These are phyloP conservation scores for Latrodectus elegans DNA, from an alignment of 2,888 invertebrate genomes.

Conservation along the genomic window DNA sequence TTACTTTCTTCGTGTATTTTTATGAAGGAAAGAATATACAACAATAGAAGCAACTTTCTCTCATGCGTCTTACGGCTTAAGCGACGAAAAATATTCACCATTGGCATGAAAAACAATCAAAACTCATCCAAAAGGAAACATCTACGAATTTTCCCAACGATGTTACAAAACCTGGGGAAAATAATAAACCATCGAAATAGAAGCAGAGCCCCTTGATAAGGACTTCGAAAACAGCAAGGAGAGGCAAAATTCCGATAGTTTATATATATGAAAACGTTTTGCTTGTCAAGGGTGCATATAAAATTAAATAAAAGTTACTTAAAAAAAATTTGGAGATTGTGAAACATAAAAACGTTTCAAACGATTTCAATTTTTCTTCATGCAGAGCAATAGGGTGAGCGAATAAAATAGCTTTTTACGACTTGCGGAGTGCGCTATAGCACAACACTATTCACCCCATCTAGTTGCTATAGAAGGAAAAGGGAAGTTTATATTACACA, in stretches of 20 bases:
- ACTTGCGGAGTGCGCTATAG: not conserved
- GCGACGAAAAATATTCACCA: too few species aligned
- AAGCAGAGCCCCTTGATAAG: not conserved
- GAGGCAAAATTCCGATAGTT: not conserved
- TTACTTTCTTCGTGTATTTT: too few species aligned
- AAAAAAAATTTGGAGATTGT: not conserved
- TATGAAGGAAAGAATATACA: too few species aligned
- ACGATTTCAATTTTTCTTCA: conserved; percentile 35
- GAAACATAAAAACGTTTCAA: conserved; percentile 40
- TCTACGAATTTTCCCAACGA: too few species aligned
- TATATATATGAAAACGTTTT: conserved; percentile 24
- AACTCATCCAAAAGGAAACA: too few species aligned
- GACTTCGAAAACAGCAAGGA: conserved; percentile 1
- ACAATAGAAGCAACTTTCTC: too few species aligned
- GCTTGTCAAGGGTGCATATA: conserved; percentile 17
- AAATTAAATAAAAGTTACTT: conserved; percentile 28
- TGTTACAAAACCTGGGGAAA: too few species aligned
- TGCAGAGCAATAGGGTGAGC: conserved; percentile 34
- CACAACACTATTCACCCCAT: not conserved
- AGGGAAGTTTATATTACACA: conserved; percentile 37
- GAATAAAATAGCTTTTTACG: conserved; percentile 52
- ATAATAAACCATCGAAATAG: not conserved
- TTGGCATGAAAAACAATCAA: too few species aligned
- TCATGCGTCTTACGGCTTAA: too few species aligned
- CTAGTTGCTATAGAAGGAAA: conserved; percentile 19